Evolutionary conservation across 2,797 vertebrate genomes (phyloP), one percentile per base, ranked within the genome.

Genomic region (Hyperoplus lanceolatus): DNA sequence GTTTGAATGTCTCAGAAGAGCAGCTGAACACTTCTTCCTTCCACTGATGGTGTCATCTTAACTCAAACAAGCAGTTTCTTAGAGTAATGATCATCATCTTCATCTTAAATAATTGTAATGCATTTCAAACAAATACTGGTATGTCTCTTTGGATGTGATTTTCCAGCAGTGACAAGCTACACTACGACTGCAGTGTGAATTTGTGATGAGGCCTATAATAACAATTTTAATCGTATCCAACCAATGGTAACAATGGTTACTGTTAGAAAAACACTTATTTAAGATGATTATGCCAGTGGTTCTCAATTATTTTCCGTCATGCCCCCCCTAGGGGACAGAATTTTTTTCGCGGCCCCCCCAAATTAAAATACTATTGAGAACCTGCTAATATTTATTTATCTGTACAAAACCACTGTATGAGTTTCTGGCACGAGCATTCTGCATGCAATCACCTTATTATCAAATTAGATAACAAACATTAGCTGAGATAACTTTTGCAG

Each of bases 151-250:
- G 69, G 71, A 56, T 13, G 45, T 2, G 55, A 68, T 16, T 46
- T 66, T 69, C 73, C 41, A 68, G 8, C 41, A 71, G 72, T 74
- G 79, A 67, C 13, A 0, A 75, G 61, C 21, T 55, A 18, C 65
- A 63, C 42, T 18, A 69, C 57, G 84, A 83, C 80, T 90, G 84
- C 88, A 70, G 87, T 89, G 89, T 70, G 76, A 85, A 86, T 80
- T 72, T 64, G 57, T 70, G 56, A 81, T 36, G 18, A 54, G 36
- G 51, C 69, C 59, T 68, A 4, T 51, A 48, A 89, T 73, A 50
- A 73, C 50, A 64, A 29, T 29, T 29, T 29, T 29, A 29, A 77
- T 77, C 6, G 0, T 43, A 69, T 75, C 56, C 36, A 36, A 73
- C 12, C 57, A 38, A 1, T 9, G 10, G 29, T 62, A 36, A 6